Evolutionary conservation across 2,113 vertebrate species (phyloP), one percentile per base, ranked within the genome.

Genomic region (Cyanoliseus patagonus): DNA sequence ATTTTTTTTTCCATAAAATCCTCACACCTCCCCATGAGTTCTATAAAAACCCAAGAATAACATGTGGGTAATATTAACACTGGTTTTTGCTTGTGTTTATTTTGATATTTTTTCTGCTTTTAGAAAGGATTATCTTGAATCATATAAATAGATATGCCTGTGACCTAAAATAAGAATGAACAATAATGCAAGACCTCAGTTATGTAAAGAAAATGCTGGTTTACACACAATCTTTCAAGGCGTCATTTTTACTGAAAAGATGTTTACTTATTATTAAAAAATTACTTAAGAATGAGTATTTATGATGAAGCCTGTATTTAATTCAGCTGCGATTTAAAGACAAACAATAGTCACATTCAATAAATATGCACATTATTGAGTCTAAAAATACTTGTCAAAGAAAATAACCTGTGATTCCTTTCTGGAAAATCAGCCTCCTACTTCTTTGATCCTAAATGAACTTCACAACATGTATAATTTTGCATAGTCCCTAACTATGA

Each of bases 351-450:
- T 41, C 17, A 53, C 17, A 76, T 92, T 92, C 49, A 76, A 72
- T 83, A 96, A 91, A 86, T 92, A 88, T 79, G 24, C 39, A 90
- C 30, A 17, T 63, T 70, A 64, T 68, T 85, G 33, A 64, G 17
- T n/a, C 57, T 91, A 87, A 94, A 94, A 92, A 85, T 72, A 79
- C 44, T 82, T 87, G 57, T 79, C 51, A 52, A 87, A 79, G 47
- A 90, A 90, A 92, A 91, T 82, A 95, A 86, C 35, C 47, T 69
- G 47, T 82, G 74, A 85, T 79, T 92, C 63, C 33, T 53, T 77
- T 80, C 46, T 70, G 28, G 77, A 90, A 90, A 95, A 89, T 79
- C 81, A 91, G 18, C 47, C 70, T 89, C 30, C 52, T 75, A 69
- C 77, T 82, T 79, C 24, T 89, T 91, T 79, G 57, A 79, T 94